A percentile compares a stretch with the other conserved stretches of the same genome.
Conservation (phyloP, 2,888 invertebrate genomes). For the Campoplex nolae region DNA sequence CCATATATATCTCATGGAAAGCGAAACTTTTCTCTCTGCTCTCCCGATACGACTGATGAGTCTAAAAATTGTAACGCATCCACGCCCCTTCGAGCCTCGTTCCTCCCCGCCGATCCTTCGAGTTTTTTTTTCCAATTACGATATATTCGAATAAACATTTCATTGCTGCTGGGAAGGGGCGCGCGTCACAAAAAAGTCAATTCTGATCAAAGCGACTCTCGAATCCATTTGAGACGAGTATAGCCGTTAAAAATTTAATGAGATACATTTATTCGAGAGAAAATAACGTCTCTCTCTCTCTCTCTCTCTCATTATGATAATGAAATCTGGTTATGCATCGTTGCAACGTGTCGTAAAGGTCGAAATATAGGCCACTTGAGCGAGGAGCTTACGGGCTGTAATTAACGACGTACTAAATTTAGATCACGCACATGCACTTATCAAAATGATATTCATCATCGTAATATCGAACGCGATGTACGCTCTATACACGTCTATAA, state of each 20-base stretch:
- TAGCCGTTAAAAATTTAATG: not conserved
- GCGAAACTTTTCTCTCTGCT: not conserved
- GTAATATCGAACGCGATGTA: not conserved
- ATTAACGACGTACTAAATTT: slow-evolving; percentile 15
- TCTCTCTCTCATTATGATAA: not conserved
- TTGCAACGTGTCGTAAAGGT: not conserved
- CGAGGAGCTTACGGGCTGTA: not conserved
- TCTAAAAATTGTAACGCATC: slow-evolving; percentile 7
- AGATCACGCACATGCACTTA: slow-evolving; percentile 3
- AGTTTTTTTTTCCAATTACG: not conserved
- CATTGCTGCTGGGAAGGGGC: not conserved
- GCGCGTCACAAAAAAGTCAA: not conserved
- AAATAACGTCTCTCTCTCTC: not conserved
- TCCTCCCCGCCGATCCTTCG: not conserved
- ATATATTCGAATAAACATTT: not conserved
- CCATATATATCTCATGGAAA: not conserved
- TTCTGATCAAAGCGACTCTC: not conserved
- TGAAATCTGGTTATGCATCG: not conserved
- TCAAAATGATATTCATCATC: slow-evolving; percentile 5
- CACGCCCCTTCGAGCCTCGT: not conserved
- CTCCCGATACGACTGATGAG: not conserved
- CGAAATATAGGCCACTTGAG: not conserved
- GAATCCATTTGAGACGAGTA: not conserved
- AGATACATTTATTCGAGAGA: not conserved
- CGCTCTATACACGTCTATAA: not conserved